Evolutionary conservation across 2,113 vertebrate species (phyloP).

Genomic region (Charina bottae): DNA sequence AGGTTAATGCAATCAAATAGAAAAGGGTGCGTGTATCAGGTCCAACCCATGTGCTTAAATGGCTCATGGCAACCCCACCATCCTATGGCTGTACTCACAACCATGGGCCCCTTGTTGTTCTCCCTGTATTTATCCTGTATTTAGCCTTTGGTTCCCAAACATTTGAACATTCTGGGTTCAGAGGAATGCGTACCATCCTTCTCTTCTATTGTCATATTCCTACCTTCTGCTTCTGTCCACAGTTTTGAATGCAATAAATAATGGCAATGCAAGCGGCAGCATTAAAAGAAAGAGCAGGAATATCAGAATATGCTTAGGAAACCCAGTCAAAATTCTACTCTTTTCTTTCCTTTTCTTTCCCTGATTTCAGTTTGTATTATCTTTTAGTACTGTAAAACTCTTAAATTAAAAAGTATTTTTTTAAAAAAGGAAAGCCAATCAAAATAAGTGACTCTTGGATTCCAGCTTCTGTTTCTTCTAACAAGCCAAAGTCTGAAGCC

Average conservation of each 20-base stretch:
- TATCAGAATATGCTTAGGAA: not conserved
- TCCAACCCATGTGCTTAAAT: not conserved
- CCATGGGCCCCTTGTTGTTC: constrained; percentile 87
- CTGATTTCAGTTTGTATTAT: not conserved
- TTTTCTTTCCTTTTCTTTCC: not conserved
- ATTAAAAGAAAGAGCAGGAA: not conserved
- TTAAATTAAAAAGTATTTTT: not conserved
- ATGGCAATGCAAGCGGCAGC: not conserved
- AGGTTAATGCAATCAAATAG: too few species aligned
- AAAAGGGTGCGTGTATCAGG: not conserved
- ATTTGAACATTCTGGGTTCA: not conserved
- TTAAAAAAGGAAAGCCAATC: not conserved
- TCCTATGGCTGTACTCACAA: constrained; percentile 77
- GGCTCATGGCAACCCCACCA: not conserved
- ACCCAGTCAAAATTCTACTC: not conserved
- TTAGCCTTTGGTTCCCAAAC: not conserved
- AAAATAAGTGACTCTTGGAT: not conserved
- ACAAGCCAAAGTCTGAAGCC: not conserved
- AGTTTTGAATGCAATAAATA: not conserved
- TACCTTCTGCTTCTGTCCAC: not conserved
- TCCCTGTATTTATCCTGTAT: constrained; percentile 90
- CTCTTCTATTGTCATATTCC: not conserved
- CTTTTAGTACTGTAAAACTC: not conserved
- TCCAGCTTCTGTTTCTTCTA: not conserved
- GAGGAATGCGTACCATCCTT: not conserved